Percentiles rank a stretch among this genome's conserved stretches.
phyloP scores from a whole-genome alignment of 2,888 invertebrate species.

The Opisthograptis luteolata region DNA sequence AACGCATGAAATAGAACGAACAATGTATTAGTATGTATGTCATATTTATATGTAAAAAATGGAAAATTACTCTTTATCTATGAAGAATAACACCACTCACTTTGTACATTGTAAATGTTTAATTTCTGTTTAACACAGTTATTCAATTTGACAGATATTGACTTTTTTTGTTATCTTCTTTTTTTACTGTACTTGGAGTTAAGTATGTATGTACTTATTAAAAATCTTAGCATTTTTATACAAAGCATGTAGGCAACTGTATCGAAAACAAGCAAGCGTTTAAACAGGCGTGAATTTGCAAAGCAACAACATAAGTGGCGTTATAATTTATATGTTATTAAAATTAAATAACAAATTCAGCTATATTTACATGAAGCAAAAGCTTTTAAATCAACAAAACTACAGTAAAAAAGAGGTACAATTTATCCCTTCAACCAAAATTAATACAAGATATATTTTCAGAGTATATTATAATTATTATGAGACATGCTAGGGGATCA shows the following conservation, averaged over 20 bases:
- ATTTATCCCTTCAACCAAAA: too few relatives aligned
- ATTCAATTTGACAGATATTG: background rate
- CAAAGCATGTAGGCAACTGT: too few relatives aligned
- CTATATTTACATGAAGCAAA: conserved; percentile 23
- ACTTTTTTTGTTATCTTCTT: background rate
- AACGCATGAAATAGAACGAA: conserved; percentile 77
- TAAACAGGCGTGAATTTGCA: conserved; percentile 12
- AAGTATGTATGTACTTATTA: too few relatives aligned
- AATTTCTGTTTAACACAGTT: conserved; percentile 1
- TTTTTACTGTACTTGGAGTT: too few relatives aligned
- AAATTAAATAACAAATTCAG: conserved; percentile 13
- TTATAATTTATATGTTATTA: conserved; percentile 10
- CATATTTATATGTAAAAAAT: conserved; percentile 32
- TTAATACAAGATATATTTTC: too few relatives aligned
- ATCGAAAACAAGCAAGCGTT: conserved; percentile 18
- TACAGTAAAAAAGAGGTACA: background rate
- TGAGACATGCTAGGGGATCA: too few relatives aligned
- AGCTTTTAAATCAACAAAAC: conserved; percentile 10
- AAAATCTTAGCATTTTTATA: background rate
- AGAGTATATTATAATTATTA: too few relatives aligned
- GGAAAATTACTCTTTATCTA: conserved; percentile 15
- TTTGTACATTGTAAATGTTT: conserved; percentile 10
- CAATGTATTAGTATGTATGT: conserved; percentile 53
- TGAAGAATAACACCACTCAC: conserved; percentile 17
- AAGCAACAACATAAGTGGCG: conserved; percentile 22